phyloP scores from a whole-genome alignment of 2,113 vertebrate species.

The Nymphicus hollandicus region DNA sequence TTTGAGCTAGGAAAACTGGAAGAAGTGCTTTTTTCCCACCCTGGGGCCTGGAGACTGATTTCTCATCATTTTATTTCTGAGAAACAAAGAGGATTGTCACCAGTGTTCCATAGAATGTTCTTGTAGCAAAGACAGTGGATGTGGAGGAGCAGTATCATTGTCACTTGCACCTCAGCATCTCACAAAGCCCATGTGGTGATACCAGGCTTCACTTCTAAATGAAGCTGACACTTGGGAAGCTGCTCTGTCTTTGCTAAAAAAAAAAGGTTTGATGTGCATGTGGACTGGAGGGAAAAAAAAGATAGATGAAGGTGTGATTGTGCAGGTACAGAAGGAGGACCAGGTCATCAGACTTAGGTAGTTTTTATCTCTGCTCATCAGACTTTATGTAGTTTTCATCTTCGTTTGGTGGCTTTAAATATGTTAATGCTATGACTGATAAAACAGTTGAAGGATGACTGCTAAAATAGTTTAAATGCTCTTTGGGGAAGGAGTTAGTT shows the following conservation, averaged over 20 bases:
- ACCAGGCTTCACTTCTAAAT: background rate
- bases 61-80: background rate
- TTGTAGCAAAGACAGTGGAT: background rate
- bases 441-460: background rate
- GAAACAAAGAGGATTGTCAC: background rate
- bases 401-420: background rate
- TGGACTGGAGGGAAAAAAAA: background rate
- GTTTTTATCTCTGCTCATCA: background rate
- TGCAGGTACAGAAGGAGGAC: background rate
- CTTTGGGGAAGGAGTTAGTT: background rate
- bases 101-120: background rate
- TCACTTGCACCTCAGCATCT: background rate
- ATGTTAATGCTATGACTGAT: background rate
- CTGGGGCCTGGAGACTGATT: background rate
- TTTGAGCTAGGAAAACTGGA: background rate
- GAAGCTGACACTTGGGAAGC: background rate
- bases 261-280: background rate
- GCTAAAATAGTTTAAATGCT: background rate
- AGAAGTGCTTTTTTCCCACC: background rate
- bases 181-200: background rate
- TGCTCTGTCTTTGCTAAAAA: background rate
- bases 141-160: background rate
- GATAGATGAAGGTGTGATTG: background rate
- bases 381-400: background rate
- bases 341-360: background rate